Evolutionary conservation across 2,888 invertebrate species (phyloP), one percentile per base, ranked within the genome.

Genomic region (Apodemia duryi): DNA sequence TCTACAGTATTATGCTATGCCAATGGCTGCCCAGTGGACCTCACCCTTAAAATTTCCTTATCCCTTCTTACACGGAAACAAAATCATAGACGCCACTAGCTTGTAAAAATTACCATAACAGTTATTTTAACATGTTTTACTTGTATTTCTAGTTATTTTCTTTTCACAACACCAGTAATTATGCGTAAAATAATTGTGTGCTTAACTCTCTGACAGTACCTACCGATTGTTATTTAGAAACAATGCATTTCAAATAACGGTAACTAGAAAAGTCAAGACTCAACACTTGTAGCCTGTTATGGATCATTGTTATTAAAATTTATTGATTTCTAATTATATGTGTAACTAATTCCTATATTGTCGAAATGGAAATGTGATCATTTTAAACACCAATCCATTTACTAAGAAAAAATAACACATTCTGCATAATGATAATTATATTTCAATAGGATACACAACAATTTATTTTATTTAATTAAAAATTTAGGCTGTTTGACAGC

Each of bases 181-280:
- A 69, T 71, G 65, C 66, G 65, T 65, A 63, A 67, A 68, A 71
- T 66, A 63, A 57, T 69, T 67, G 65, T 68, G 68, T 66, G 68
- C 64, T 52, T 61, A 61, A 63, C 65, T 65, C 68, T 71, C 71
- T 71, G 71, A 69, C 69, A 57, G 66, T 65, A 66, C 64, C 68
- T 61, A 54, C 69, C 46, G 70, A 71, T 71, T 72, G 69, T 69
- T 63, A 64, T 63, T 38, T 66, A 64, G 63, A 71, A 72, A 76
- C 76, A 72, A 74, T 72, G 66, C 65, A 63, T 52, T 41, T 67
- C 67, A 62, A 69, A 70, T 75, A 75, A 74, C 70, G 71, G 72
- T 74, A 68, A 68, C 70, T 71, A 70, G 63, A 64, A 71, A 72
- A 72, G 73, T 72, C 68, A 68, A 69, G 49, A 49, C 49, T n/a